A percentile compares a stretch with the other conserved stretches of the same genome.
phyloP scores from a whole-genome alignment of 2,797 vertebrate genomes.

The Propithecus perrieri region DNA sequence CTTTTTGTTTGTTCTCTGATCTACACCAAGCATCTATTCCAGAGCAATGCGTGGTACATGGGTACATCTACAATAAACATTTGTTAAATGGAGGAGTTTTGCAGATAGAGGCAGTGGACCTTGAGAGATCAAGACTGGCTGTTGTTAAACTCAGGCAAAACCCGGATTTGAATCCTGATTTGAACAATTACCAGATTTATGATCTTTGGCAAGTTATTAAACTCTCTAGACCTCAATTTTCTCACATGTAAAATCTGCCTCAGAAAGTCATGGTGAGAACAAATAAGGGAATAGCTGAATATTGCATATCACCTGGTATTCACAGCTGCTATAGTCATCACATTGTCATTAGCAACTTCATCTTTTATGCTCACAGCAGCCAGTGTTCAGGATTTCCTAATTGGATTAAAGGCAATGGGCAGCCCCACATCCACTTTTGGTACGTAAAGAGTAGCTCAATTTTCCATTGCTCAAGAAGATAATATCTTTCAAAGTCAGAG shows the following conservation, averaged over 20 bases:
- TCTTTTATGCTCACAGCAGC: background rate
- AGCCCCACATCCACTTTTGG: conserved; percentile 4
- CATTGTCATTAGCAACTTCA: background rate
- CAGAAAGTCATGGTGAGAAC: background rate
- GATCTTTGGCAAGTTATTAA: background rate
- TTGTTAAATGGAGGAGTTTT: background rate
- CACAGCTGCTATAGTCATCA: background rate
- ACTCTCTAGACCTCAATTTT: background rate
- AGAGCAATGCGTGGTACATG: background rate
- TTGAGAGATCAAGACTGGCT: background rate
- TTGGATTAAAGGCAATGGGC: background rate
- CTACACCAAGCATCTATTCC: background rate
- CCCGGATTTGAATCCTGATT: background rate
- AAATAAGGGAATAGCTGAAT: conserved; percentile 2
- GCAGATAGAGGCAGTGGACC: background rate
- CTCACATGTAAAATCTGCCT: background rate
- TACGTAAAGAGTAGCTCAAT: background rate
- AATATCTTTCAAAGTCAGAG: background rate
- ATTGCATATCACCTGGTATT: background rate
- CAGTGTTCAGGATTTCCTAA: background rate
- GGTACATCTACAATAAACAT: background rate
- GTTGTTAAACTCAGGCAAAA: background rate
- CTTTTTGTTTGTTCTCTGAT: background rate
- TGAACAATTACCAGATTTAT: background rate
- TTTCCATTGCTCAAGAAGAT: conserved; percentile 31